Percentiles rank a stretch among this genome's conserved stretches.
Evolutionary conservation across 2,888 invertebrate genomes (phyloP).

Genomic region (Amphimallon solstitiale): DNA sequence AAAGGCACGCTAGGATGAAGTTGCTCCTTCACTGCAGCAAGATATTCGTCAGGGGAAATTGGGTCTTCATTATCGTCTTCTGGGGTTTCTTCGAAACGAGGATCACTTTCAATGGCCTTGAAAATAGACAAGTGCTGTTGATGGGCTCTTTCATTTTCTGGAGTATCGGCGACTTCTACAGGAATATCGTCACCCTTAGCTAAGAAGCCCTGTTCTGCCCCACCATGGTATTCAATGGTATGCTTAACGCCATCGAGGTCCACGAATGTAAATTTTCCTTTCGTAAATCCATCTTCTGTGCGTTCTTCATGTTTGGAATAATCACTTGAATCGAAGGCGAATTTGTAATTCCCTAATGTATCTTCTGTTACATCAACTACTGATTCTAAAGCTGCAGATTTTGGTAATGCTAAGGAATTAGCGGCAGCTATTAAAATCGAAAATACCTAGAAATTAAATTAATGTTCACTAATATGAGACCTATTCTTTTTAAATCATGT

Average conservation of each 20-base stretch:
- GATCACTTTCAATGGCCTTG: constrained; percentile 26
- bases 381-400: constrained; percentile 33
- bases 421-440: constrained; percentile 33
- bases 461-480: too few relatives aligned
- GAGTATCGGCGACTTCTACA: constrained; percentile 48
- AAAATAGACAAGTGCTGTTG: constrained; percentile 43
- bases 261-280: constrained; percentile 47
- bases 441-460: constrained; percentile 33
- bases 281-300: constrained; percentile 43
- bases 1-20: constrained; percentile 16
- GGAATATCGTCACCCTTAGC: constrained; percentile 45
- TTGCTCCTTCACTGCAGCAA: constrained; percentile 12
- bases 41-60: constrained; percentile 12
- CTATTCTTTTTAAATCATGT: too few relatives aligned
- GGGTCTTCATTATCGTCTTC: constrained; percentile 35
- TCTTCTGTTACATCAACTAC: constrained; percentile 45
- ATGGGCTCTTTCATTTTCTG: constrained; percentile 51
- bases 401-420: too few relatives aligned
- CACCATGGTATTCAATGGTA: constrained; percentile 41
- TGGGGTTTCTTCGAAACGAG: constrained; percentile 36
- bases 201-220: constrained; percentile 46
- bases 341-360: constrained; percentile 47
- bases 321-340: constrained; percentile 43
- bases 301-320: constrained; percentile 46
- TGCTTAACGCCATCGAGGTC: constrained; percentile 47